phyloP scores from a whole-genome alignment of 2,888 invertebrate genomes.

The Fragum sueziense region DNA sequence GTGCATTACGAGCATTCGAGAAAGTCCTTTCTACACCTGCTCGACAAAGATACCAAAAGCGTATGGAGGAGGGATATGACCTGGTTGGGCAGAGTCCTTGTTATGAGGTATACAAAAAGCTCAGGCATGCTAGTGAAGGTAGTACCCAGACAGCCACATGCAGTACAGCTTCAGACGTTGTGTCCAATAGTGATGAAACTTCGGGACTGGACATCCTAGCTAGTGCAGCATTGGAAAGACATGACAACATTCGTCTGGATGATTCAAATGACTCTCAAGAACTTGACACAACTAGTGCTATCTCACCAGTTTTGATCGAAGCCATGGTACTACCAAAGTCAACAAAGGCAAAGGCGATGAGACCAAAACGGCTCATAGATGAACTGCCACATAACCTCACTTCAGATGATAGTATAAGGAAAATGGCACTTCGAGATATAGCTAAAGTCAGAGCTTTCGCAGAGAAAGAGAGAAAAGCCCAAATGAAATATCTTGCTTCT shows the following conservation, averaged over 20 bases:
- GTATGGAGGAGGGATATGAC: constrained; percentile 30
- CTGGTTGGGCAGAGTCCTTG: constrained; percentile 26
- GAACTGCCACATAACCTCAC: constrained; percentile 22
- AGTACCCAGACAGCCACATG: neutral
- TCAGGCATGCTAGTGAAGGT: constrained; percentile 18
- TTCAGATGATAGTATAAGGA: constrained; percentile 8
- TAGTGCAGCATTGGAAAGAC: neutral
- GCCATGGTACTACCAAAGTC: constrained; percentile 6
- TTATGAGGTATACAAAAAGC: constrained; percentile 37
- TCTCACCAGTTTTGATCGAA: constrained; percentile 9
- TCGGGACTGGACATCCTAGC: constrained; percentile 25
- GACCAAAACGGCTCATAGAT: neutral
- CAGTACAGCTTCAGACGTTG: neutral
- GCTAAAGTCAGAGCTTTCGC: constrained; percentile 10
- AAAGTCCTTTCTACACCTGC: constrained; percentile 26
- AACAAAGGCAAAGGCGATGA: neutral
- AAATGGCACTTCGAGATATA: constrained; percentile 3
- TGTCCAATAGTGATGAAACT: constrained; percentile 12
- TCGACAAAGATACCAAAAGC: constrained; percentile 22
- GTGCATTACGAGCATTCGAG: constrained; percentile 26
- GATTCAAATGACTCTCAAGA: neutral
- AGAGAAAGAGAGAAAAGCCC: constrained; percentile 17
- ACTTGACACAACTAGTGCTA: neutral
- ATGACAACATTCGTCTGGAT: neutral
- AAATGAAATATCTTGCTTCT: constrained; percentile 15